A percentile compares a stretch with the other conserved stretches of the same genome.
Conservation (phyloP, 1,140 invertebrate genomes). For the Monomorium pharaonis region DNA sequence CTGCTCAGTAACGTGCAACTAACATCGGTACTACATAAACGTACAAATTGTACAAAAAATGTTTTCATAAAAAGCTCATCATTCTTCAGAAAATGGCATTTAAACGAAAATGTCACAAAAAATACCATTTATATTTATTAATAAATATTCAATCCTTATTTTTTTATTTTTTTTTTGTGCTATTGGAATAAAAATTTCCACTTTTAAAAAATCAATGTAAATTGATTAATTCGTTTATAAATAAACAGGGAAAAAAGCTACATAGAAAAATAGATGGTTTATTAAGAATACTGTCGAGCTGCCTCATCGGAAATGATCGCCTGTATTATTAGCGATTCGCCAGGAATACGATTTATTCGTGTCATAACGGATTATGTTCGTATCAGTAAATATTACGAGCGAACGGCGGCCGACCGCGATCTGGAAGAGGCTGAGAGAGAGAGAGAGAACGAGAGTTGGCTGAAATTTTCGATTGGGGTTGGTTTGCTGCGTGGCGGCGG, state of each 20-base stretch:
- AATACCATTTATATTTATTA: neutral
- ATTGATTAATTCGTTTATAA: neutral
- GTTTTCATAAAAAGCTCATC: neutral
- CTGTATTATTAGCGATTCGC: conserved; percentile 28
- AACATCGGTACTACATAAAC: neutral
- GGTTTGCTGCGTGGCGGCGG: conserved; percentile 30
- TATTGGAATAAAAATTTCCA: neutral
- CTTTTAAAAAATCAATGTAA: neutral
- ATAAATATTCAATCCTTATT: neutral
- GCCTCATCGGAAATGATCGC: neutral
- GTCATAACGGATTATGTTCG: conserved; percentile 59
- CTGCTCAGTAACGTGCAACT: neutral
- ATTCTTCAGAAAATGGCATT: neutral
- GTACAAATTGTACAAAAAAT: neutral
- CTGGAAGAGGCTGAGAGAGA: conserved; percentile 37
- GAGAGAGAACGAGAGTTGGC: conserved; percentile 58
- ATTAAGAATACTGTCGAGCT: neutral
- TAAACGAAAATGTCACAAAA: neutral
- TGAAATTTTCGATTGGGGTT: conserved; percentile 67
- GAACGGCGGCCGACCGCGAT: conserved; percentile 60
- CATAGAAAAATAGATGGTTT: neutral
- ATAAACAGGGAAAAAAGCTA: neutral
- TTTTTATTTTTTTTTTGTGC: neutral
- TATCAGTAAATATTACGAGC: conserved; percentile 33
- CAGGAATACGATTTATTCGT: conserved; percentile 33